These are phyloP conservation scores for Sceloporus tristichus DNA, from an alignment of 2,113 vertebrate species.

Conservation along the genomic window DNA sequence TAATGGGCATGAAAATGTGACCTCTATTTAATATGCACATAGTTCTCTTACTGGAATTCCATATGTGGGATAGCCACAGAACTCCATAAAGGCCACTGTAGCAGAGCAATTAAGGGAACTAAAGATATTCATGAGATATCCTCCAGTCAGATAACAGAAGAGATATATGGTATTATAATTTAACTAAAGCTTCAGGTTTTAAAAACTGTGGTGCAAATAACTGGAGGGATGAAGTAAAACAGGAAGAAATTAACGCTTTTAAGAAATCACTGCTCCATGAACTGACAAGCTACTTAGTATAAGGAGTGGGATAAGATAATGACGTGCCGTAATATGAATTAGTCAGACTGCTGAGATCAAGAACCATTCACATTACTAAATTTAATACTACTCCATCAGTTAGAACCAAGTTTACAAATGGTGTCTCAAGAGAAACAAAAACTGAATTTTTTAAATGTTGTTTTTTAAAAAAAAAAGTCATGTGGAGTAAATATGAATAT, in stretches of 20 bases:
- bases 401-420: slow-evolving; percentile 24
- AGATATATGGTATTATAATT: background rate
- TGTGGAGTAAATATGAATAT: background rate
- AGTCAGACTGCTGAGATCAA: slow-evolving; percentile 19
- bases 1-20: background rate
- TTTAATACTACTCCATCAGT: slow-evolving; percentile 8
- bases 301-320: slow-evolving; percentile 18
- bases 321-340: slow-evolving; percentile 16
- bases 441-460: background rate
- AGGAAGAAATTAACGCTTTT: background rate
- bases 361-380: slow-evolving; percentile 26
- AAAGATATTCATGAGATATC: background rate
- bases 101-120: background rate
- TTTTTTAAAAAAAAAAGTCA: background rate
- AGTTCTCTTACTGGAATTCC: background rate
- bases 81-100: background rate
- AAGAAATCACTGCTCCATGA: slow-evolving; percentile 21
- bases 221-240: background rate
- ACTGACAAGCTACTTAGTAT: background rate
- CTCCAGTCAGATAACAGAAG: background rate
- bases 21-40: background rate
- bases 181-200: background rate
- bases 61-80: background rate
- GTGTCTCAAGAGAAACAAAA: background rate
- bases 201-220: slow-evolving; percentile 4